phyloP scores from a whole-genome alignment of 2,113 vertebrate species.

The Syngnathoides biaculeatus region DNA sequence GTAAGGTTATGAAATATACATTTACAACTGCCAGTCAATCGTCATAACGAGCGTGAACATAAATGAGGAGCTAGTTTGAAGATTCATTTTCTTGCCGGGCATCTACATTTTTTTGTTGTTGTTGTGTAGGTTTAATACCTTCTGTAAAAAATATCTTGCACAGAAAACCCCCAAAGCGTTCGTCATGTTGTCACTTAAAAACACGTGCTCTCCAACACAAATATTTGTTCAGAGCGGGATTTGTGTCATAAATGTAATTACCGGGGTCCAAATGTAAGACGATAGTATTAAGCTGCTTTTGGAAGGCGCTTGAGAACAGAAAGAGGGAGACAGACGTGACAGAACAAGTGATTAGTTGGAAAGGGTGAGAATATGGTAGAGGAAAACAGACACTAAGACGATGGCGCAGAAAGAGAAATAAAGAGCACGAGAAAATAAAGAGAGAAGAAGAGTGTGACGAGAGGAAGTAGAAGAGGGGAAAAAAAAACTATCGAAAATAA shows the following conservation, averaged over 20 bases:
- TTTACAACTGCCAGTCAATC: background rate
- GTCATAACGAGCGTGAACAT: background rate
- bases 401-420: slow-evolving; percentile 23
- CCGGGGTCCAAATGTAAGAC: slow-evolving; percentile 66
- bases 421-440: slow-evolving; percentile 16
- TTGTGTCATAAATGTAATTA: slow-evolving; percentile 79
- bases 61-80: background rate
- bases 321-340: slow-evolving; percentile 14
- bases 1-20: background rate
- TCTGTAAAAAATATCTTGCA: slow-evolving; percentile 3
- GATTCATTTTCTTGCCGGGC: background rate
- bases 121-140: slow-evolving; percentile 10
- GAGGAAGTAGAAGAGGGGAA: slow-evolving; percentile 12
- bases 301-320: slow-evolving; percentile 16
- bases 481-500: slow-evolving; percentile 29
- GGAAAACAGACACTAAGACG: slow-evolving; percentile 24
- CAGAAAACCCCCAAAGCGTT: background rate
- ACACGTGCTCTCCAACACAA: slow-evolving; percentile 24
- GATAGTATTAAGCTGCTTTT: slow-evolving; percentile 76
- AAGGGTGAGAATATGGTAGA: slow-evolving; percentile 21
- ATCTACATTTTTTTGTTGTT: slow-evolving; percentile 1
- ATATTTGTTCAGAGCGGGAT: slow-evolving; percentile 64
- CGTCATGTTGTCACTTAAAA: slow-evolving; percentile 11
- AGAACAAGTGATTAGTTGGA: slow-evolving; percentile 42
- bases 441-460: slow-evolving; percentile 18